Base-by-base conservation (phyloP, 2,113 vertebrate genomes). In the Hucho hucho region DNA sequence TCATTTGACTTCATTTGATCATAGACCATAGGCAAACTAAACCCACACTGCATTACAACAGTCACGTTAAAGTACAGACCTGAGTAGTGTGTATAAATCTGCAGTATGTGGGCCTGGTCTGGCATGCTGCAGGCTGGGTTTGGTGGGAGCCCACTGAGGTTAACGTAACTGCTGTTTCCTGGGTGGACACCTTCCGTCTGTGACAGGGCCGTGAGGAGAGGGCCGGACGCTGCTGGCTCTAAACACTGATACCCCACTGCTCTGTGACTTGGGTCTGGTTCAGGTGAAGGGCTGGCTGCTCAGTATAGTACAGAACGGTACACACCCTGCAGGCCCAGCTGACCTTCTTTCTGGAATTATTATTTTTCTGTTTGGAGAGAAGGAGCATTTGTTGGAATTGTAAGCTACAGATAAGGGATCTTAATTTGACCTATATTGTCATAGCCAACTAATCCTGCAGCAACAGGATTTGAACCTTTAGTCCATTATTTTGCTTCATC, bases 171-270 rank as follows among this genome's bases (percentile, higher is more conserved):
- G 83, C 89, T 90, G 85, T 86, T 89, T 89, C 74, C 77, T 81
- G 84, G 92, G 91, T 90, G 90, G 91, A 92, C 89, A 91, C 90
- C 88, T 90, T 91, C 85, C 87, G 86, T 89, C 90, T 88, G 86
- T 90, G 85, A 87, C 86, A 83, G 82, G 81, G 81, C 81, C 78
- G 75, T 61, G 64, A 87, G 86, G 80, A 72, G 64, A 87, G 86
- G 80, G 73, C 79, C 28, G 74, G 71, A 26, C 65, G 88, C 89
- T 91, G 46, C 74, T 84, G 87, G 89, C 89, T 71, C 70, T 86
- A 88, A 89, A 53, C 81, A 75, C 72, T 63, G 83, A 81, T 81
- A 83, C 77, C 92, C 91, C 83, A 84, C 88, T 73, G 89, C 81
- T 87, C 77, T 83, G 70, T 79, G 49, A 82, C 78, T 88, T 85